Percentiles rank a stretch among this genome's conserved stretches.
Conservation (phyloP, 2,113 vertebrate species). For the Bucco capensis region DNA sequence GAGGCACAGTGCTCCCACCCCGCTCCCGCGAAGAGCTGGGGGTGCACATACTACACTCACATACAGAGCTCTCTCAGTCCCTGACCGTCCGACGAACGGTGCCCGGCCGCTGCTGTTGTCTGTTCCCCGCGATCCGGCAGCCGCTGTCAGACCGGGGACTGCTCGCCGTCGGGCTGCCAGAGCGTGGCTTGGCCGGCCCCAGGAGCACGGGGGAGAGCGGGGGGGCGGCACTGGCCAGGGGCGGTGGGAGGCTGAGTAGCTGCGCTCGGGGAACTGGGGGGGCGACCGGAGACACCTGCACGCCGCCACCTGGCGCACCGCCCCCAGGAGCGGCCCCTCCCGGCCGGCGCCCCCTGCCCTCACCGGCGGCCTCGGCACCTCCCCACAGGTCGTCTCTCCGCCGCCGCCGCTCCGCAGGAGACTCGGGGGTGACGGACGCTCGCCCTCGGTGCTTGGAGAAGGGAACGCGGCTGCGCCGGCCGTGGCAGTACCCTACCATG, state of each 20-base stretch:
- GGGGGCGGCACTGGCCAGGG: background rate
- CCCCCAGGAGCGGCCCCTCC: constrained; percentile 5
- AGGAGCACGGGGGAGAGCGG: too few relatives aligned
- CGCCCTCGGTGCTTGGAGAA: background rate
- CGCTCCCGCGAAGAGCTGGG: background rate
- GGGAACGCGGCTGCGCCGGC: background rate
- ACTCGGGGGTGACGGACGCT: background rate
- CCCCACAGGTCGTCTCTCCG: background rate
- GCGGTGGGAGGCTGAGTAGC: background rate
- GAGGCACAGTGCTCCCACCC: background rate
- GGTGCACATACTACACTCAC: background rate
- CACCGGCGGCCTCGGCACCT: background rate
- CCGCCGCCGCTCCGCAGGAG: background rate
- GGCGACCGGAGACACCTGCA: constrained; percentile 81
- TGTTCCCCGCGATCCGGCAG: background rate
- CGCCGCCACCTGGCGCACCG: constrained; percentile 87
- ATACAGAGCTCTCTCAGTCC: background rate
- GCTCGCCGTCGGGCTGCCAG: background rate
- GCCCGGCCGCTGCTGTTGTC: background rate
- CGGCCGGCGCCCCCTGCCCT: background rate
- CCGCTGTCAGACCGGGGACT: background rate
- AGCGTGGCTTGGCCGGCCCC: background rate
- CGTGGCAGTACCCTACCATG: constrained; percentile 71
- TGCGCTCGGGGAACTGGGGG: background rate
- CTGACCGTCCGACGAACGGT: background rate